phyloP scores from a whole-genome alignment of 1,140 invertebrate genomes.

The Conopomorpha cramerella region DNA sequence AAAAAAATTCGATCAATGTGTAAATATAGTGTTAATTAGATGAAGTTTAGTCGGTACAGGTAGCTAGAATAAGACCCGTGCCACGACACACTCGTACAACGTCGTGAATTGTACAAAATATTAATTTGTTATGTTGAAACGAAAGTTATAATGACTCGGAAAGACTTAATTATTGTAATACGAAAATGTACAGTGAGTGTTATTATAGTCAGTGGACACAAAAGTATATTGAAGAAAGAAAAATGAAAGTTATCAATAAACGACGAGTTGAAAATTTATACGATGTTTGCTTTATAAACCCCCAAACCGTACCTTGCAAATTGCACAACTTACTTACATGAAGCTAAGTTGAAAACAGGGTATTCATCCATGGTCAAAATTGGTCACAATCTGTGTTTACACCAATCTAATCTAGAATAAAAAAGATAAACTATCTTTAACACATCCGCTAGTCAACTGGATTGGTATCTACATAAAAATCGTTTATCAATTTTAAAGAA shows the following conservation, averaged over 20 bases:
- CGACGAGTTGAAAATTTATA: slow-evolving; percentile 52
- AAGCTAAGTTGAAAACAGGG: no score
- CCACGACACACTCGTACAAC: slow-evolving; percentile 47
- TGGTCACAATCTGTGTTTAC: no score
- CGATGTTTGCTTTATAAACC: slow-evolving; percentile 40
- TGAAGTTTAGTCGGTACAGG: slow-evolving; percentile 39
- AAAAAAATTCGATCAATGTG: slow-evolving; percentile 57
- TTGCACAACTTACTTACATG: no score
- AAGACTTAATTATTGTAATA: slow-evolving; percentile 56
- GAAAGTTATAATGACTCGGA: slow-evolving; percentile 50
- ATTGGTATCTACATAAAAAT: no score
- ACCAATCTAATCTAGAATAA: no score
- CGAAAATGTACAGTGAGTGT: slow-evolving; percentile 59
- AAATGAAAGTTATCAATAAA: slow-evolving; percentile 58
- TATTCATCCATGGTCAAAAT: no score
- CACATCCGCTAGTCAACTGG: no score
- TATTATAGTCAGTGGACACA: slow-evolving; percentile 59
- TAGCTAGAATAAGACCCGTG: slow-evolving; percentile 46
- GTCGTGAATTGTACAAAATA: slow-evolving; percentile 57
- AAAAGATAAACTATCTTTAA: no score
- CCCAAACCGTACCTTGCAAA: slow-evolving; percentile 9
- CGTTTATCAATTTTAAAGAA: no score
- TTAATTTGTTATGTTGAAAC: slow-evolving; percentile 55
- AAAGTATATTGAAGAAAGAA: slow-evolving; percentile 54
- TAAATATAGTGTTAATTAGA: slow-evolving; percentile 54